A percentile compares a stretch with the other conserved stretches of the same genome.
Conservation (phyloP, 2,888 invertebrate species). For the Zaprionus bogoriensis region DNA sequence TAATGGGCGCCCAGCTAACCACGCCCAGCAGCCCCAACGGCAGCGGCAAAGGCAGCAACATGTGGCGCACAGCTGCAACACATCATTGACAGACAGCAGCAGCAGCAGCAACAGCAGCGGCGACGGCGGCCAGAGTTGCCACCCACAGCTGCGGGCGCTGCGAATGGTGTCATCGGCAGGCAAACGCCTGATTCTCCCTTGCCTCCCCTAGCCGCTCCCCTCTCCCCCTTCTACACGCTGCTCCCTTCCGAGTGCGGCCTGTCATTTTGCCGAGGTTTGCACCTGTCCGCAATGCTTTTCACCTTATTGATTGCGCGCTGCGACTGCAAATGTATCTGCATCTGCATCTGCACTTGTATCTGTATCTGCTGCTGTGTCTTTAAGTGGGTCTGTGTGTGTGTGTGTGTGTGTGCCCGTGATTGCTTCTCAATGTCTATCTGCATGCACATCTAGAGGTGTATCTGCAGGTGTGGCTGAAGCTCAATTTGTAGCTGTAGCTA, state of each 20-base stretch:
- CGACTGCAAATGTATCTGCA: slow-evolving; percentile 15
- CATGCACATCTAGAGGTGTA: background rate
- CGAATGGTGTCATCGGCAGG: slow-evolving; percentile 69
- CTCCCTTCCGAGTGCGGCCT: slow-evolving; percentile 36
- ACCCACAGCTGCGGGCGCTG: slow-evolving; percentile 67
- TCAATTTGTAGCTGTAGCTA: background rate
- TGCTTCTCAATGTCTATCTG: background rate
- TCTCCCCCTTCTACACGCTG: slow-evolving; percentile 8
- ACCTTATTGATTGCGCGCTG: slow-evolving; percentile 66
- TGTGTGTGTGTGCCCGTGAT: background rate
- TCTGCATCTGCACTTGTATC: background rate
- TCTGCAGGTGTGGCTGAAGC: too few relatives aligned
- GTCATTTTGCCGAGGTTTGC: slow-evolving; percentile 55
- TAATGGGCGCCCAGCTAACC: slow-evolving; percentile 64
- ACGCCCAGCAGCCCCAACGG: slow-evolving; percentile 41
- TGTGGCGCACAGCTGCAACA: slow-evolving; percentile 77
- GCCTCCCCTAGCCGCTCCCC: slow-evolving; percentile 12
- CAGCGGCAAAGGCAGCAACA: slow-evolving; percentile 58
- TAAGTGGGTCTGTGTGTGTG: background rate
- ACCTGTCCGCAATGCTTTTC: slow-evolving; percentile 70
- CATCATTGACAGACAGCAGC: slow-evolving; percentile 60
- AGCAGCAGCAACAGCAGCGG: slow-evolving; percentile 31
- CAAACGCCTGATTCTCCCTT: slow-evolving; percentile 53
- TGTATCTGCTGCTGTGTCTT: background rate
- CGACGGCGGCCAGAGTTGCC: slow-evolving; percentile 63